Evolutionary conservation across 2,113 vertebrate genomes (phyloP).

Genomic region (Sardina pilchardus): DNA sequence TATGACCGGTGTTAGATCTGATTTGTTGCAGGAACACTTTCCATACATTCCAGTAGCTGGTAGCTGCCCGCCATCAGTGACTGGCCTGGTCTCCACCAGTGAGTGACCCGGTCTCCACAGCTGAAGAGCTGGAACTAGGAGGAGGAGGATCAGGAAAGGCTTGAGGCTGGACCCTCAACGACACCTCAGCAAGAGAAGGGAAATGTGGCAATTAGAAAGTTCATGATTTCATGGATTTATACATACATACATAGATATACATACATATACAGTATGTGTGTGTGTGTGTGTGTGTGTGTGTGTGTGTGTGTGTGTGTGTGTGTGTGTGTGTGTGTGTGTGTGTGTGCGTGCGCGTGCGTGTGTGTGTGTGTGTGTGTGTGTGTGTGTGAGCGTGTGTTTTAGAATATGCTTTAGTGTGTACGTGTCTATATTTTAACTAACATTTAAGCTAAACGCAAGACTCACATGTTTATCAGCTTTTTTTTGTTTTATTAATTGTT

Average conservation of each 20-base stretch:
- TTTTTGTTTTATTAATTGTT: not conserved
- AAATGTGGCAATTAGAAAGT: slow-evolving; percentile 48
- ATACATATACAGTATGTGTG: not conserved
- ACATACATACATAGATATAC: not conserved
- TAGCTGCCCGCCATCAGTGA: not conserved
- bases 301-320: not conserved
- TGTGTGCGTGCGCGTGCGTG: not conserved
- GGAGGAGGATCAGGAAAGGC: not conserved
- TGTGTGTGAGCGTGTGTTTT: not conserved
- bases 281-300: slow-evolving; percentile 4
- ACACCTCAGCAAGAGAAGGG: slow-evolving; percentile 35
- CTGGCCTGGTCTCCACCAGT: not conserved
- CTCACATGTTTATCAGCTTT: not conserved
- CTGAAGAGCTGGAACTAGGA: not conserved
- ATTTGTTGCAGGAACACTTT: not conserved
- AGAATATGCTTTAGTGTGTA: not conserved
- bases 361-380: not conserved
- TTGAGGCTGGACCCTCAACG: slow-evolving; percentile 13
- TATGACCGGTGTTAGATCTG: not conserved
- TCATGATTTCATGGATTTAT: slow-evolving; percentile 21
- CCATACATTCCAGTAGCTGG: not conserved
- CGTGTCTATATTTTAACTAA: slow-evolving; percentile 15
- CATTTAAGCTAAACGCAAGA: not conserved
- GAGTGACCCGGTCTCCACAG: not conserved
- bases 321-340: not conserved